Conservation (phyloP, 2,888 invertebrate species). For the Scelioninae gen. 1 region DNA sequence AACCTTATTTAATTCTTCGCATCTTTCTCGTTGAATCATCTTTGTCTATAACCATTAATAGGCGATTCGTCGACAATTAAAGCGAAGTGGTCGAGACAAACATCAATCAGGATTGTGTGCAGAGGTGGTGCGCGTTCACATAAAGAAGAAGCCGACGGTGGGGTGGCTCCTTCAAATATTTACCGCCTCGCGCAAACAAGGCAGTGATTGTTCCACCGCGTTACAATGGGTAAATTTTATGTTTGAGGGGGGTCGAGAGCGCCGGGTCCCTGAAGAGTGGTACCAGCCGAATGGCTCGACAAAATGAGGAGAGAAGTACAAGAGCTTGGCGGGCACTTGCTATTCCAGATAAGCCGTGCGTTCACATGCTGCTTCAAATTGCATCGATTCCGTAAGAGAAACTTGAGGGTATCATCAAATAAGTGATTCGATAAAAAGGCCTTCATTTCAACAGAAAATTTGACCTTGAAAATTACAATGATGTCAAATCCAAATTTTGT, state of each 20-base stretch:
- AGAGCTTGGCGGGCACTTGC: slow-evolving; percentile 67
- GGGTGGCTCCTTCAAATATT: slow-evolving; percentile 81
- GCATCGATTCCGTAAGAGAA: slow-evolving; percentile 62
- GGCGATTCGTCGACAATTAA: slow-evolving; percentile 82
- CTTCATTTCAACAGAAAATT: slow-evolving; percentile 15
- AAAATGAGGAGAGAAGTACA: slow-evolving; percentile 61
- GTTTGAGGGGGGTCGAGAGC: slow-evolving; percentile 76
- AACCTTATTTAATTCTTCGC: slow-evolving; percentile 29
- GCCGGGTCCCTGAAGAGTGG: slow-evolving; percentile 62
- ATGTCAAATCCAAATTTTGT: too few species aligned
- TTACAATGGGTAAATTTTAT: slow-evolving; percentile 84
- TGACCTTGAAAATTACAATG: slow-evolving; percentile 26
- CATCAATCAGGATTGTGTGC: slow-evolving; percentile 80
- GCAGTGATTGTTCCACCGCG: slow-evolving; percentile 81
- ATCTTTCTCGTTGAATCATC: slow-evolving; percentile 50
- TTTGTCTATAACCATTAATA: slow-evolving; percentile 75
- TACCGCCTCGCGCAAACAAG: slow-evolving; percentile 81
- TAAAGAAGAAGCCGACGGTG: slow-evolving; percentile 64
- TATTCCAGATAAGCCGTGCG: slow-evolving; percentile 65
- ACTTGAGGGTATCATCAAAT: slow-evolving; percentile 58
- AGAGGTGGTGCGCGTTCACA: slow-evolving; percentile 64
- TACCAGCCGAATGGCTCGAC: slow-evolving; percentile 58
- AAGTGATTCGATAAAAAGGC: slow-evolving; percentile 48
- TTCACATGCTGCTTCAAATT: slow-evolving; percentile 63
- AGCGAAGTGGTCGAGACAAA: slow-evolving; percentile 82